Evolutionary conservation across 2,113 vertebrate genomes (phyloP).

Genomic region (Phaethon lepturus): DNA sequence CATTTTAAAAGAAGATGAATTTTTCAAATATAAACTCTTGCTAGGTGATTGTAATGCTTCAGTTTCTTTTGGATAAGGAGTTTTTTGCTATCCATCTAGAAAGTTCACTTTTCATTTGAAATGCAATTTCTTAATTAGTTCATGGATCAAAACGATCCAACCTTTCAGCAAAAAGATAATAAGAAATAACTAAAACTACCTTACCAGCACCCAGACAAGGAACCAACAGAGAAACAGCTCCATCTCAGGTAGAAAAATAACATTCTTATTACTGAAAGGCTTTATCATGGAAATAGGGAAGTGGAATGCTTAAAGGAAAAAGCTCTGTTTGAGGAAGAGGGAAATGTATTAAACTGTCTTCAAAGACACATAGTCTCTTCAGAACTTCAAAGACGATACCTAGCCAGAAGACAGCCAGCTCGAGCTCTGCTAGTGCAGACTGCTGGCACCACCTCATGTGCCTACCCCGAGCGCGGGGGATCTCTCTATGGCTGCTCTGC

Average conservation of each 20-base stretch:
- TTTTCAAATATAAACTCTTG: not conserved
- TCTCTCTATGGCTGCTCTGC: not conserved
- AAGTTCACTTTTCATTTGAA: not conserved
- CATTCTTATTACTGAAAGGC: not conserved
- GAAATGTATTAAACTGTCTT: not conserved
- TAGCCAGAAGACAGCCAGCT: not conserved
- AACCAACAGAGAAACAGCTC: not conserved
- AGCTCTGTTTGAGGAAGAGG: not conserved
- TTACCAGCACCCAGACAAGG: not conserved
- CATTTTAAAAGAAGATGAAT: not conserved
- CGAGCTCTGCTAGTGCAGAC: not conserved
- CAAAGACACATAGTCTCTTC: not conserved
- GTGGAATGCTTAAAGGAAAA: not conserved
- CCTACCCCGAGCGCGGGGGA: fast-evolving
- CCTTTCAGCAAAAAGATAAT: not conserved
- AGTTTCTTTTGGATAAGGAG: not conserved
- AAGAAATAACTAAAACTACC: not conserved
- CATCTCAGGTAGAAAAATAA: not conserved
- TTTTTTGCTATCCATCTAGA: not conserved
- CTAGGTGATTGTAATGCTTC: not conserved
- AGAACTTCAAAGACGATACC: not conserved
- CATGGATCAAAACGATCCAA: not conserved
- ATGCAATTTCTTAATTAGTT: not conserved
- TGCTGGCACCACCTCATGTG: not conserved
- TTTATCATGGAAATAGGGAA: not conserved